Evolutionary conservation across 2,113 vertebrate genomes (phyloP).

Genomic region (Charadrius vociferus): DNA sequence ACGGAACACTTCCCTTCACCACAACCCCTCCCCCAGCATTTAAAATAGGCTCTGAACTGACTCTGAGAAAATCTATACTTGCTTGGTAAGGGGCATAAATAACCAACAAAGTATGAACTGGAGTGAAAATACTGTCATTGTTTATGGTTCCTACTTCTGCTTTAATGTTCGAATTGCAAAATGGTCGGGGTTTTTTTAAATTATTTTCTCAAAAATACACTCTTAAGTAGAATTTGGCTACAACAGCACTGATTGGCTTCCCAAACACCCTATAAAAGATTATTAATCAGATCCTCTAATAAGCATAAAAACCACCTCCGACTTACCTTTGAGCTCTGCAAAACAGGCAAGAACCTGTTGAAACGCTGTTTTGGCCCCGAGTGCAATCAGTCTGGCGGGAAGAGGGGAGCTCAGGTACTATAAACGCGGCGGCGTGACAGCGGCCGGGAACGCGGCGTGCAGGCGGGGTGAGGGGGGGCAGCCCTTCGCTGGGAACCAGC

Average conservation of each 20-base stretch:
- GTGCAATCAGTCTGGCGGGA: background rate
- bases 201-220: background rate
- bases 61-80: background rate
- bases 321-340: conserved; percentile 21
- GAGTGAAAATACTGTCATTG: background rate
- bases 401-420: background rate
- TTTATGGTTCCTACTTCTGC: background rate
- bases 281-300: background rate
- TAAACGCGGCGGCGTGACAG: background rate
- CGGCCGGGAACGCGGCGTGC: background rate
- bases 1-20: background rate
- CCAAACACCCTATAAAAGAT: accelerated
- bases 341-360: background rate
- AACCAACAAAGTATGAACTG: background rate
- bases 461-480: conserved; percentile 47
- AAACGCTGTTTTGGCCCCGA: background rate
- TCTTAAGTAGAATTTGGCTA: background rate
- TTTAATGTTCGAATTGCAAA: background rate
- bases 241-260: background rate
- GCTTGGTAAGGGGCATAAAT: background rate
- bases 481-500: conserved; percentile 44
- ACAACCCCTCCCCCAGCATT: background rate
- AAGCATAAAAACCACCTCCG: background rate
- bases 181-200: background rate
- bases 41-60: background rate